Conservation (phyloP, 2,888 invertebrate species). For the Antitype chi region DNA sequence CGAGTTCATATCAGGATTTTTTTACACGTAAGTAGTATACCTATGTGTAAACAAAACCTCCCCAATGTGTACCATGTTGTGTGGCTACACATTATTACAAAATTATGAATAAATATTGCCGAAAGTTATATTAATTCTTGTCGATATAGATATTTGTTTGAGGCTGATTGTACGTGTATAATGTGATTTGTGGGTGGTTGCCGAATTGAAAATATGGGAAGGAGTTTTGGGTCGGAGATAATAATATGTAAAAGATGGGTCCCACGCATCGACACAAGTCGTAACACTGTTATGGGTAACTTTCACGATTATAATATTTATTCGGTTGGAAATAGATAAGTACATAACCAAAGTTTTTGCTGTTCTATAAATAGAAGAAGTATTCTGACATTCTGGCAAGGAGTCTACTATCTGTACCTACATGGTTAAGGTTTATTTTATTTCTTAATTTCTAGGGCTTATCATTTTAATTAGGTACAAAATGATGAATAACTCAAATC, state of each 20-base stretch:
- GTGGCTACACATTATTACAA: neutral
- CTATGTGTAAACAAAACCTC: too few species aligned
- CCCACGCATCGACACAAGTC: slow-evolving; percentile 32
- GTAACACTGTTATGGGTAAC: slow-evolving; percentile 26
- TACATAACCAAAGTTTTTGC: slow-evolving; percentile 5
- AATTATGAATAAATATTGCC: neutral
- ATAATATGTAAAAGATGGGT: slow-evolving; percentile 43
- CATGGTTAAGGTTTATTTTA: neutral
- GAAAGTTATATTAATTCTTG: neutral
- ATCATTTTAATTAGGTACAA: slow-evolving; percentile 15
- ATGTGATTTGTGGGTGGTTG: slow-evolving; percentile 45
- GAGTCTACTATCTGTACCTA: neutral
- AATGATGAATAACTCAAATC: neutral
- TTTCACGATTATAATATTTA: slow-evolving; percentile 43
- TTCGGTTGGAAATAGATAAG: slow-evolving; percentile 24
- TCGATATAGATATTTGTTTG: neutral
- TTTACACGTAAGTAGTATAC: neutral
- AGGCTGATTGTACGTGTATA: slow-evolving; percentile 24
- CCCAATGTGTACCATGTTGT: neutral
- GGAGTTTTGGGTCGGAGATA: slow-evolving; percentile 27
- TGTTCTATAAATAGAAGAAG: slow-evolving; percentile 15
- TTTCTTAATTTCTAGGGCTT: slow-evolving; percentile 5
- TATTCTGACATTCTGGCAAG: neutral
- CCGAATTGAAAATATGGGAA: slow-evolving; percentile 42
- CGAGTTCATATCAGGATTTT: neutral